Evolutionary conservation across 2,797 vertebrate genomes (phyloP), one percentile per base, ranked within the genome.

Genomic region (Neomorphus geoffroyi): DNA sequence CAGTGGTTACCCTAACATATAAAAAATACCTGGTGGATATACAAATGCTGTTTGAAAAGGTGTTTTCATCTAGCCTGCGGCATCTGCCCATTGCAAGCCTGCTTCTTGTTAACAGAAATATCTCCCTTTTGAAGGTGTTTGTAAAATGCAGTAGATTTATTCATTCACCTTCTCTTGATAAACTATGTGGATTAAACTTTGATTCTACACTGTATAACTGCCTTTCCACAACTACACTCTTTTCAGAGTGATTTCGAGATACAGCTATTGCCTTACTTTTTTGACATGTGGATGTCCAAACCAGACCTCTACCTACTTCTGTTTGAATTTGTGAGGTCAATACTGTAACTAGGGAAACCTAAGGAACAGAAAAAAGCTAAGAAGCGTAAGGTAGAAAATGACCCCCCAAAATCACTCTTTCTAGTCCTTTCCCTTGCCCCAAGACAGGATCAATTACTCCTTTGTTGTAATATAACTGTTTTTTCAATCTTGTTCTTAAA

Each of bases 81-180:
- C 71, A 67, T 72, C 72, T 85, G 69, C 46, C 48, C n/a, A 26
- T 51, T 89, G 41, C 37, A 83, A 86, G 69, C 27, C 81, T 93
- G 81, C 72, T 91, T 86, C 65, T 88, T 85, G 37, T 92, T 94
- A 92, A 61, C 56, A 87, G 84, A 92, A 91, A 65, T 81, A 37
- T 39, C 39, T 83, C 83, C n/a, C 50, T 71, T 89, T 71, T 87
- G 88, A 89, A 89, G 81, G 18, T 69, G 46, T 46, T 85, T 80
- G 41, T 80, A 70, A 82, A 92, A 82, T 74, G 67, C 30, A 60
- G 73, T 33, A 70, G 32, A 91, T 77, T 92, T 88, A 75, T 26
- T 70, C 54, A 69, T 74, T 85, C 50, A 72, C 45, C 35, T 86
- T 91, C 69, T 71, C 65, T 56, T 91, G 66, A 86, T 75, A 70